phyloP scores from a whole-genome alignment of 2,797 vertebrate species.

The Pampus argenteus region DNA sequence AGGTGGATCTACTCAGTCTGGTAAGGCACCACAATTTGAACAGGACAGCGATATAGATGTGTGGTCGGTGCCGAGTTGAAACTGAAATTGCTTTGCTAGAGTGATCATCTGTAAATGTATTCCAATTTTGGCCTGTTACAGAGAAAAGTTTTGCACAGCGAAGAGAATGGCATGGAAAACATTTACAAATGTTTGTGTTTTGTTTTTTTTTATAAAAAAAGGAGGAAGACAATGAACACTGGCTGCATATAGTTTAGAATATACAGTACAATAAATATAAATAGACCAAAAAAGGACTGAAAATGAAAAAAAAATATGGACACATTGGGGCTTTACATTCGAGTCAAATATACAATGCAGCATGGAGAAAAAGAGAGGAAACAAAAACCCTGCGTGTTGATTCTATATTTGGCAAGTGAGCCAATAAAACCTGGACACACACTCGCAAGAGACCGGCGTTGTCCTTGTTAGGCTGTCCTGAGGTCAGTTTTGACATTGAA shows the following conservation, averaged over 20 bases:
- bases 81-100: constrained; percentile 26
- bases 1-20: constrained; percentile 41
- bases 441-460: constrained; percentile 33
- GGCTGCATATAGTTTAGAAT: constrained; percentile 66
- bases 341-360: constrained; percentile 79
- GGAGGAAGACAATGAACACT: constrained; percentile 53
- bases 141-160: constrained; percentile 11
- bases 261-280: constrained; percentile 89
- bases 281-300: constrained; percentile 80
- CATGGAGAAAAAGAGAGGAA: constrained; percentile 52
- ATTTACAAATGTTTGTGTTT: constrained; percentile 49
- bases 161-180: constrained; percentile 31
- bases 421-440: constrained; percentile 64
- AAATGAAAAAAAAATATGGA: constrained; percentile 81
- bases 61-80: constrained; percentile 3
- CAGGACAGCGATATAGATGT: constrained; percentile 24
- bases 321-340: constrained; percentile 79
- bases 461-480: constrained; percentile 66
- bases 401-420: constrained; percentile 71
- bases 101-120: background rate
- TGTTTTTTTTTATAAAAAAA: constrained; percentile 28
- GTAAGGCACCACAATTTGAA: constrained; percentile 75
- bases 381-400: constrained; percentile 62
- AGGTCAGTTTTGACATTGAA: constrained; percentile 69
- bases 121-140: constrained; percentile 51